phyloP scores from a whole-genome alignment of 1,140 invertebrate species.

The Ceratosolen solmsi region DNA sequence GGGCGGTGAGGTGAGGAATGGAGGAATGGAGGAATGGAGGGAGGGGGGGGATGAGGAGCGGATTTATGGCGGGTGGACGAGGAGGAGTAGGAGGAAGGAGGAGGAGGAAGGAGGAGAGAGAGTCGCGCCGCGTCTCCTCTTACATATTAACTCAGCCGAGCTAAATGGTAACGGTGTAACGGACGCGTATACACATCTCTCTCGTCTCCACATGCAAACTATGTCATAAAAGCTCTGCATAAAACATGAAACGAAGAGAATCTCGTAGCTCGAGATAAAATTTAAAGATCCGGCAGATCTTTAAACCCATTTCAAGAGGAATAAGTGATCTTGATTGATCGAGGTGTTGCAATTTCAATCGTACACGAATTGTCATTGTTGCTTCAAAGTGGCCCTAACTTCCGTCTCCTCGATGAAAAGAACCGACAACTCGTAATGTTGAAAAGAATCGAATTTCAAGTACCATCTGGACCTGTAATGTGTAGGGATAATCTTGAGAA shows the following conservation, averaged over 20 bases:
- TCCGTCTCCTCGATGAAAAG: background rate
- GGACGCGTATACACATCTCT: background rate
- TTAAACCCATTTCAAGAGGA: background rate
- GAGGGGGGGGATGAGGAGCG: no score
- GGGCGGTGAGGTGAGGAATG: background rate
- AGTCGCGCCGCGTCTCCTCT: background rate
- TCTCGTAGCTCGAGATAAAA: background rate
- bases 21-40: no score
- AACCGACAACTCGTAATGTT: background rate
- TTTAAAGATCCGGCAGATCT: background rate
- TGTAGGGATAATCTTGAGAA: background rate
- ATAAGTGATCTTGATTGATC: background rate
- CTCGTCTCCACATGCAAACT: no score
- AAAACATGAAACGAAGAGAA: background rate
- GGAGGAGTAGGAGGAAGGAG: background rate
- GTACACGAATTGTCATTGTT: background rate
- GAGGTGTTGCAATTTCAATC: background rate
- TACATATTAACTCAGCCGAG: background rate
- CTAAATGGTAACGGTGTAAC: background rate
- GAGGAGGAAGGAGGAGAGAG: background rate
- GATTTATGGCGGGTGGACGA: background rate
- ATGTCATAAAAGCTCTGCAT: background rate
- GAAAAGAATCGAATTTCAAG: background rate
- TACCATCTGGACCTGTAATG: no score
- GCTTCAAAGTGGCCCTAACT: background rate